Base-by-base conservation (phyloP, 2,888 invertebrate genomes). In the Drosophila macrothrix region DNA sequence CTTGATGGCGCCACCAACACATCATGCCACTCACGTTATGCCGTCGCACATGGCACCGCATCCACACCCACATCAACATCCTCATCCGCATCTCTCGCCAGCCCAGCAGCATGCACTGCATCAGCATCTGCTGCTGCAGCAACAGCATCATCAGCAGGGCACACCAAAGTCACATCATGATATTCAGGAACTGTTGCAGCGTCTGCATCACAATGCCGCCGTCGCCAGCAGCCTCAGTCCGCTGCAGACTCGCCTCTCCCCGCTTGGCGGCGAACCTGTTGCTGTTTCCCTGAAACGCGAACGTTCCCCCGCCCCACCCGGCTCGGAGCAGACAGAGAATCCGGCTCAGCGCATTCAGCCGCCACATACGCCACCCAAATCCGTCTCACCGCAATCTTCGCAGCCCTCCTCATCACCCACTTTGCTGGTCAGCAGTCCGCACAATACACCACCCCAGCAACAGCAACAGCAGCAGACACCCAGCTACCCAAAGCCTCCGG, bases 341-440 rank as follows among this genome's bases (percentile, higher is more conserved):
- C 92, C 93, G 4, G 90, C 92, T 14, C 92, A 93, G 67, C 92
- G 92, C 46, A 92, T 92, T 35, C 93, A 92, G 68, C 93, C 92
- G 28, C 92, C 92, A 0, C 92, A 93, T 53, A 93, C 93, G 28
- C 93, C 93, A 25, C 93, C 92, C 29, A 92, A 91, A 52, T 92
- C 92, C 16, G 91, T 93, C 12, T 93, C 93, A 37, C 92, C 92
- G 5, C 88, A 89, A 58, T 91, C 92, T 12, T 92, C 93, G 62
- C 92, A 92, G 70, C 90, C 92, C 7, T 91, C 93, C 5, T 90
- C 91, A 5, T 90, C 88, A 49, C 91, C 88, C 71, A 76, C 80
- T 6, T 37, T 91, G 68, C 74, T 88, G 63, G 61, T 82, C 69
- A 78, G 83, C 73, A 91, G 90, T 75, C 91, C 92, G 66, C 90